Conservation (phyloP, 2,888 invertebrate species). For the Cybosia mesomella region DNA sequence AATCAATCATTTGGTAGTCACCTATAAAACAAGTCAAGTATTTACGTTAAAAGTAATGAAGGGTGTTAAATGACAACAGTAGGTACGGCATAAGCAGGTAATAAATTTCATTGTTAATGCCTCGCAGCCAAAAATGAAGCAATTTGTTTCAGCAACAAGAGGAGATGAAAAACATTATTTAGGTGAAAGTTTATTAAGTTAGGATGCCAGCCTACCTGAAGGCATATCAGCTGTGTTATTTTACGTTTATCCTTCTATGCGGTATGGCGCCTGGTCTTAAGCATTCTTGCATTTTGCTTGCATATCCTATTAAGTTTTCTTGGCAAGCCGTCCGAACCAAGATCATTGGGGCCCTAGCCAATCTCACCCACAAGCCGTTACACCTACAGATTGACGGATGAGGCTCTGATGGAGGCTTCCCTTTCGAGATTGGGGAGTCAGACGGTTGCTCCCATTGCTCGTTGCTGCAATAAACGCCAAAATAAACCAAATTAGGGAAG, state of each 20-base stretch:
- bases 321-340: no score
- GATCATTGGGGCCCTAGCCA: no score
- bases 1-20: not conserved
- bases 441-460: no score
- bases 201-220: conserved; percentile 44
- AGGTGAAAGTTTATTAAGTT: conserved; percentile 76
- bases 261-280: not conserved
- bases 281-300: not conserved
- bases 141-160: conserved; percentile 80
- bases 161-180: conserved; percentile 85
- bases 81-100: conserved; percentile 69
- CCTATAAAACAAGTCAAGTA: conserved; percentile 11
- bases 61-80: conserved; percentile 64
- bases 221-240: conserved; percentile 28
- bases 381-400: no score
- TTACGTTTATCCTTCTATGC: not conserved
- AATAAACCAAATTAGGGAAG: no score
- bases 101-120: conserved; percentile 80
- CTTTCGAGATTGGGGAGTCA: no score
- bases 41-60: conserved; percentile 33
- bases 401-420: no score
- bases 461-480: no score
- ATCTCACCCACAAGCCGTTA: no score
- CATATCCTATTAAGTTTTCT: not conserved
- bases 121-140: conserved; percentile 79